A percentile compares a stretch with the other conserved stretches of the same genome.
These are phyloP conservation scores for Cremastobaeus sp. DNA, from an alignment of 2,888 invertebrate genomes.

Conservation along the genomic window DNA sequence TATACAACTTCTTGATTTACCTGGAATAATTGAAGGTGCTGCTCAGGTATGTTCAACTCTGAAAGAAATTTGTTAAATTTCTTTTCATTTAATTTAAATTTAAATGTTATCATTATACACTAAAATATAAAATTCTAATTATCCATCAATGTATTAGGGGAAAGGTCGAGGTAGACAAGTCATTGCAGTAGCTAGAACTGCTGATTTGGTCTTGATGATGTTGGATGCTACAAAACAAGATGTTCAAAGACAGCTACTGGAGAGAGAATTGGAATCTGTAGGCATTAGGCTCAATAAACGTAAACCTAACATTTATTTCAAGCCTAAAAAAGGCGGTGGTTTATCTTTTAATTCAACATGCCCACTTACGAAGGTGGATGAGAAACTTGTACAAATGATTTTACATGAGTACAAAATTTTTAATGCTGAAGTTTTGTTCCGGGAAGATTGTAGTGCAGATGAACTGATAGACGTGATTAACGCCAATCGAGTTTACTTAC, in stretches of 20 bases:
- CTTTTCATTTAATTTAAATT: neutral
- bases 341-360: slow-evolving; percentile 98
- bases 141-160: slow-evolving; percentile 77
- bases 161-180: slow-evolving; percentile 95
- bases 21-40: slow-evolving; percentile 99
- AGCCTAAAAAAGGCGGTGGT: slow-evolving; percentile 97
- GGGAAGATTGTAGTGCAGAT: slow-evolving; percentile 97
- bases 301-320: slow-evolving; percentile 99
- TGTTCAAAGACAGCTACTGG: slow-evolving; percentile 93
- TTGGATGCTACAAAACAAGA: slow-evolving; percentile 99
- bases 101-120: slow-evolving; percentile 5
- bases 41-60: slow-evolving; percentile 82
- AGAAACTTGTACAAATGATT: slow-evolving; percentile 98
- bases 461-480: slow-evolving; percentile 99
- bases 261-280: slow-evolving; percentile 97
- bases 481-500: slow-evolving; percentile 89
- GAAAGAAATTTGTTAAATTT: neutral
- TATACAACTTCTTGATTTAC: slow-evolving; percentile 98
- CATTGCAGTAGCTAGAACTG: slow-evolving; percentile 98
- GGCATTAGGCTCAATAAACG: slow-evolving; percentile 97
- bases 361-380: slow-evolving; percentile 93
- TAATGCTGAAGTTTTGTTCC: slow-evolving; percentile 94
- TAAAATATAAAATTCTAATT: neutral
- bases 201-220: slow-evolving; percentile 99
- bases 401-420: slow-evolving; percentile 99